These are phyloP conservation scores for Nycticorax nycticorax DNA, from an alignment of 2,113 vertebrate genomes.

Conservation along the genomic window DNA sequence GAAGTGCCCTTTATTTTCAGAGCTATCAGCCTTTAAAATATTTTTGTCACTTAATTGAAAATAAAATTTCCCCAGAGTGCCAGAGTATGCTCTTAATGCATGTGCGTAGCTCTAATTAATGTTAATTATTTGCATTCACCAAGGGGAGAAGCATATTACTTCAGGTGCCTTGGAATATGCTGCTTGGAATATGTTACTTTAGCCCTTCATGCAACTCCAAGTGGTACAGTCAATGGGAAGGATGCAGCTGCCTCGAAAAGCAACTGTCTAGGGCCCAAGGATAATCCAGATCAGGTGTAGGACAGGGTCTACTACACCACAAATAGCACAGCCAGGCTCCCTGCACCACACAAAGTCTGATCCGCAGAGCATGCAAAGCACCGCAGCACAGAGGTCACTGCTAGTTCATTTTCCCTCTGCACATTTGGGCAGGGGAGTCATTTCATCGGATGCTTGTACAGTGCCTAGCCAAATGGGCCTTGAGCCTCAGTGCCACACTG, in stretches of 20 bases:
- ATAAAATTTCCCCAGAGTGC: constrained; percentile 56
- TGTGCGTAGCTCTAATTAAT: constrained; percentile 35
- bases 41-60: constrained; percentile 59
- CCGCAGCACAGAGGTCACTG: background rate
- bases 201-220: background rate
- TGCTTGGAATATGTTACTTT: background rate
- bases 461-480: background rate
- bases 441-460: background rate
- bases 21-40: constrained; percentile 14
- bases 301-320: background rate
- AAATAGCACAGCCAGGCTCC: background rate
- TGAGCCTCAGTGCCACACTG: background rate
- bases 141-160: background rate
- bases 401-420: background rate
- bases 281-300: background rate
- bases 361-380: background rate
- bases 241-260: background rate
- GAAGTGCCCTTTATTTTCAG: constrained; percentile 14
- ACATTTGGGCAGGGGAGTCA: background rate
- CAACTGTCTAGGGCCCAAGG: background rate
- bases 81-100: constrained; percentile 34
- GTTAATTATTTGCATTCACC: constrained; percentile 55
- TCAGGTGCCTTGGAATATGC: background rate
- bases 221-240: background rate
- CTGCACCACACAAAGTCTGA: background rate